A percentile compares a stretch with the other conserved stretches of the same genome.
Conservation (phyloP, 1,140 invertebrate species). For the Drosophila miranda region DNA sequence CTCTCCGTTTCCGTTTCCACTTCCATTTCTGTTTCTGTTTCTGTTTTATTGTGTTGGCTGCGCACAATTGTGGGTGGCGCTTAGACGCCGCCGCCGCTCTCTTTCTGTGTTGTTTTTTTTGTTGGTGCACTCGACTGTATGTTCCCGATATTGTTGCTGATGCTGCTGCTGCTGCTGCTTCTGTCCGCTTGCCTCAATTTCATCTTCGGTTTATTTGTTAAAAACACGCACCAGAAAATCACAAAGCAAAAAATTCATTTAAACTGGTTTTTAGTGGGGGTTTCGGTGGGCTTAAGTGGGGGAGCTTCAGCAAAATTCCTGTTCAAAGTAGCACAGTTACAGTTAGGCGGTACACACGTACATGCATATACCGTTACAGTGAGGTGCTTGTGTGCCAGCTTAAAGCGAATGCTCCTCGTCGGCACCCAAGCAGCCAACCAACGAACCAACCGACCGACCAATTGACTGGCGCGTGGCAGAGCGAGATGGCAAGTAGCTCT, state of each 20-base stretch:
- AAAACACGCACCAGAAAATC: constrained; percentile 43
- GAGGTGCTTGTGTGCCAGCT: background rate
- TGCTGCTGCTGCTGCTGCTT: background rate
- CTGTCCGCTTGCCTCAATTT: constrained; percentile 40
- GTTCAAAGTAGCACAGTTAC: constrained; percentile 30
- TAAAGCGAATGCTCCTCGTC: background rate
- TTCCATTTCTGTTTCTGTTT: background rate
- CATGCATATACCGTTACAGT: constrained; percentile 11
- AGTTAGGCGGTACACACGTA: background rate
- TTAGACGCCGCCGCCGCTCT: constrained; percentile 18
- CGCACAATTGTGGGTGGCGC: constrained; percentile 63
- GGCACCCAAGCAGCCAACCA: background rate
- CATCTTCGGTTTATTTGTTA: constrained; percentile 47
- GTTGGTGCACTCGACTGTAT: background rate
- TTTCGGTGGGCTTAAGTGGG: constrained; percentile 3
- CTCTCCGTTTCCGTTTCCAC: background rate
- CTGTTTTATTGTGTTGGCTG: background rate
- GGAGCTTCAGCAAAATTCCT: constrained; percentile 9
- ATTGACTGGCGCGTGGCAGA: constrained; percentile 6
- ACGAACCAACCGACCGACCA: too few species aligned
- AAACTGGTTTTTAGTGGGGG: constrained; percentile 13
- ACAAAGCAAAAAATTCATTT: constrained; percentile 16
- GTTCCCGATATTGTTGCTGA: constrained; percentile 12
- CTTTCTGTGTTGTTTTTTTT: background rate
- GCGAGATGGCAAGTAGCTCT: constrained; percentile 14